Conservation (phyloP, 2,888 invertebrate species). For the Pachycephus smyrnensis region DNA sequence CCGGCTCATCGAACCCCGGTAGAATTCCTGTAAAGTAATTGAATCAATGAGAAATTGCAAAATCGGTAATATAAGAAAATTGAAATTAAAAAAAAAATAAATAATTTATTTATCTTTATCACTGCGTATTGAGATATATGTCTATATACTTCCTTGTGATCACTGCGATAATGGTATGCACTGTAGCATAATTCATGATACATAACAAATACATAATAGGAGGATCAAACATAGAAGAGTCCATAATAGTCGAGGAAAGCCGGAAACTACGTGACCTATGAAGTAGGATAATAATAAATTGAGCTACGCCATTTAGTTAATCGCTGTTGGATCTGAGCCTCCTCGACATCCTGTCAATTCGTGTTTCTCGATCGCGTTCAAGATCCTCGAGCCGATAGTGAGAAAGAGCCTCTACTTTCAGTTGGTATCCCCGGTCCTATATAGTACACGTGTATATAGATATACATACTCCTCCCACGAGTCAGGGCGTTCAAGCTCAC, state of each 20-base stretch:
- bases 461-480: neutral
- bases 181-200: neutral
- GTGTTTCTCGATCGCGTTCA: constrained; percentile 6
- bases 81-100: no score
- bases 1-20: neutral
- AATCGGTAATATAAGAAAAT: neutral
- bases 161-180: neutral
- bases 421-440: neutral
- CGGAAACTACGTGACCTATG: constrained; percentile 1
- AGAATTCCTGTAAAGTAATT: neutral
- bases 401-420: neutral
- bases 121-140: neutral
- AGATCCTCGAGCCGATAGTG: neutral
- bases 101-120: neutral
- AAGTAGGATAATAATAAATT: neutral
- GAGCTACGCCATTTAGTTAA: constrained; percentile 3
- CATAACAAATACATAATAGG: neutral
- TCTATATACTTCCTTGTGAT: neutral
- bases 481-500: neutral
- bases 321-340: constrained; percentile 1
- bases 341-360: constrained; percentile 7
- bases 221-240: neutral
- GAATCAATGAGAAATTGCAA: neutral
- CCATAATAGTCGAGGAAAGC: neutral
- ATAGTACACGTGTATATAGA: neutral